Evolutionary conservation across 1,140 invertebrate species (phyloP), one percentile per base, ranked within the genome.

Genomic region (Lethrus apterus): DNA sequence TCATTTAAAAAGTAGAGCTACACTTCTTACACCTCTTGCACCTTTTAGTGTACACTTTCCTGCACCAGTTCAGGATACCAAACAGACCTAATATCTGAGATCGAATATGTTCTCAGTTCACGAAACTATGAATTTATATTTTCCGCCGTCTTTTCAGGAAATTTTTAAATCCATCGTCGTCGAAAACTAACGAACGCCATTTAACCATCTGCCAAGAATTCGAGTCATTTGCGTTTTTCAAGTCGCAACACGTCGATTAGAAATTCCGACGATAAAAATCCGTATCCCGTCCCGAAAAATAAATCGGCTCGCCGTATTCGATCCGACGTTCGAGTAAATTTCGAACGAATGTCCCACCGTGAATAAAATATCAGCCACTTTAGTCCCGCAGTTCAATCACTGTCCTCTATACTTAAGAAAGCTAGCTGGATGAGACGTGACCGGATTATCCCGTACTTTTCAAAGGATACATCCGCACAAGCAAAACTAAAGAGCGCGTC

Each of bases 311-410:
- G 53, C 54, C 53, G 52, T 46, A 56, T 53, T 53, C 51, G 29
- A 44, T 44, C 45, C 48, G 54, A 56, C 54, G 50, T 52, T 40
- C 44, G 35, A 53, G 46, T 51, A 54, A 56, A 56, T 56, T 56
- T 53, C 48, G 48, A 51, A 48, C 48, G 48, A 54, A 50, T 51
- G 54, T 50, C 48, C 48, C 50, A 54, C 44, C 43, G 54, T 56
- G 55, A 57, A 57, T 57, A 57, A 57, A 55, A 57, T 57, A 57
- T 57, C 29, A 57, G 50, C 41, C 47, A 52, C 48, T 55, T 52
- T 52, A 44, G 50, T 36, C 50, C 38, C 52, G 32, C 50, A 52
- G 55, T 51, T 58, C 53, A 58, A 58, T 58, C 56, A 58, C 47
- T 58, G 56, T 51, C 53, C 53, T 34, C 48, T 43, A 46, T 48